Evolutionary conservation across 2,113 vertebrate species (phyloP).

Genomic region (Gobiocypris rarus): DNA sequence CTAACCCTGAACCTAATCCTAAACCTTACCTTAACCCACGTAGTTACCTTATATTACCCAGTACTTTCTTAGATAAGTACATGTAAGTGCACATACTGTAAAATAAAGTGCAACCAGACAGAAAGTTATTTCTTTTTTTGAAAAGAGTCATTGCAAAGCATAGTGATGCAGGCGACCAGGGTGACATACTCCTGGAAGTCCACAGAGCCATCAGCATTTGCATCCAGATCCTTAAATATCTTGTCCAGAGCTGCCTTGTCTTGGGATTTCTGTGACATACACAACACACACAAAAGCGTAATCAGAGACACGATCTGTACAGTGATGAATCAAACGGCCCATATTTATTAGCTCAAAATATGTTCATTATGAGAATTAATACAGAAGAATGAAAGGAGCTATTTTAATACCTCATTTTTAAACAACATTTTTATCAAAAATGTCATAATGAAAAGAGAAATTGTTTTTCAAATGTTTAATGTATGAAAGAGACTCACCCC

Average conservation of each 20-base stretch:
- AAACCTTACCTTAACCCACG: no score
- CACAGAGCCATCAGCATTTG: slow-evolving; percentile 68
- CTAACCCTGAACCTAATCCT: no score
- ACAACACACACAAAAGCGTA: background rate
- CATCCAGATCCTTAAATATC: slow-evolving; percentile 71
- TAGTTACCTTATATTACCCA: no score
- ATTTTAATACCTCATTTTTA: background rate
- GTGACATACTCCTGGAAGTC: slow-evolving; percentile 74
- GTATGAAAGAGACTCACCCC: slow-evolving; percentile 72
- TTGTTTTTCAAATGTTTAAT: background rate
- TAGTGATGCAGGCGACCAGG: slow-evolving; percentile 65
- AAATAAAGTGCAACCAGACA: background rate
- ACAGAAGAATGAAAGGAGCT: background rate
- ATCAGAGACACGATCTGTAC: background rate
- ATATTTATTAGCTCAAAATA: background rate
- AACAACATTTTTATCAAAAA: background rate
- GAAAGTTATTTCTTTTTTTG: background rate
- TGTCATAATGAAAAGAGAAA: background rate
- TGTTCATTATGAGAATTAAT: background rate
- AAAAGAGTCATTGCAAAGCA: slow-evolving; percentile 67
- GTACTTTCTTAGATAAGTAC: no score
- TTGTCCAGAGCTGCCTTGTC: slow-evolving; percentile 63
- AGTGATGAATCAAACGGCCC: background rate
- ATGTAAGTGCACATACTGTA: no score
- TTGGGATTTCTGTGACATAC: slow-evolving; percentile 52